These are phyloP conservation scores for Andrena chrysosceles DNA, from an alignment of 2,888 invertebrate genomes.

Conservation along the genomic window DNA sequence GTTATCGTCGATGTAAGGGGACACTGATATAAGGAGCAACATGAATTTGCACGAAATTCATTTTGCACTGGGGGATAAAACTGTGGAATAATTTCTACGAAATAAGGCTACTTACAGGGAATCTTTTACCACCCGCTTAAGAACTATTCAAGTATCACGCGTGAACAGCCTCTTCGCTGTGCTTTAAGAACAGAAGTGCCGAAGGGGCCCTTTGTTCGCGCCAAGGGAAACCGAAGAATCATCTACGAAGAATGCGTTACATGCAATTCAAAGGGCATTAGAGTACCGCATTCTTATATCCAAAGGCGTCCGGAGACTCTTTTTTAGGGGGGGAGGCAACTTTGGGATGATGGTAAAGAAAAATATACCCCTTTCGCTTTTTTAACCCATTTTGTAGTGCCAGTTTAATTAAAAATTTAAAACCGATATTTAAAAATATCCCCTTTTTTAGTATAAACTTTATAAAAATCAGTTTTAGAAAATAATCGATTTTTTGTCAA, in stretches of 20 bases:
- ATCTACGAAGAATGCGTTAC: slow-evolving; percentile 24
- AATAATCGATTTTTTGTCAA: too few species aligned
- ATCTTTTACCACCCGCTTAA: slow-evolving; percentile 24
- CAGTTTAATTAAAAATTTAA: too few species aligned
- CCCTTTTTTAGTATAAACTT: too few species aligned
- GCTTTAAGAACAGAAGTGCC: slow-evolving; percentile 41
- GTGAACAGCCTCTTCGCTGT: slow-evolving; percentile 43
- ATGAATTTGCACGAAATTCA: neutral
- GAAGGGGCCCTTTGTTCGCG: slow-evolving; percentile 43
- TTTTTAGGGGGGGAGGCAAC: too few species aligned
- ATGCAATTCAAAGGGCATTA: slow-evolving; percentile 23
- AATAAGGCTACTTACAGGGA: neutral
- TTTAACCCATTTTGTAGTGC: too few species aligned
- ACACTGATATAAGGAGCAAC: neutral
- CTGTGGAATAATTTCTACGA: neutral
- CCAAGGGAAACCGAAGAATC: slow-evolving; percentile 30
- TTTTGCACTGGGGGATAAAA: neutral
- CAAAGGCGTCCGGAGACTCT: too few species aligned
- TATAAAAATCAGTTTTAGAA: too few species aligned
- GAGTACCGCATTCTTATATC: neutral
- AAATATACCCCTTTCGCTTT: too few species aligned
- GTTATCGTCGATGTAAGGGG: neutral
- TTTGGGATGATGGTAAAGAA: too few species aligned
- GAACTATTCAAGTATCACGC: slow-evolving; percentile 35
- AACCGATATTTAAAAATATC: too few species aligned